These are phyloP conservation scores for Heteromormyrus szaboi DNA, from an alignment of 2,797 vertebrate species.

Conservation along the genomic window DNA sequence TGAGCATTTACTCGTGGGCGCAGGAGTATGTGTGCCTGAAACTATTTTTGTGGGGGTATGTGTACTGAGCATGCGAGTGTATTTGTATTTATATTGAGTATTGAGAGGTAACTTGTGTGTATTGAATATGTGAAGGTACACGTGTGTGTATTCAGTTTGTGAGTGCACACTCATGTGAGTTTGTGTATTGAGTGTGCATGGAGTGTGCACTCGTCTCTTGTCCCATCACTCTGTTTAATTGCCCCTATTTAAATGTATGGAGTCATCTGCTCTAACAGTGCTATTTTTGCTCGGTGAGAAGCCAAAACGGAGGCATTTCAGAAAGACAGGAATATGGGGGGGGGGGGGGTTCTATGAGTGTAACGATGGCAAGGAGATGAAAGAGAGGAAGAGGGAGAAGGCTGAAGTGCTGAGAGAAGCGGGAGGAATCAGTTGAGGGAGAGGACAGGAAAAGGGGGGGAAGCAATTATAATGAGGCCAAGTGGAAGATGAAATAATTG, in stretches of 20 bases:
- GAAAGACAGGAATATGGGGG: neutral
- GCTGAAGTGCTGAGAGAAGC: neutral
- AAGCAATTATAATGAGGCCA: neutral
- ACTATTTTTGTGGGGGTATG: slow-evolving; percentile 14
- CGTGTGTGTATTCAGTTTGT: slow-evolving; percentile 12
- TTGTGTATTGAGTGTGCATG: neutral
- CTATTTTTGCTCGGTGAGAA: slow-evolving; percentile 3
- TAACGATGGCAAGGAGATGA: neutral
- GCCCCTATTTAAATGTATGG: slow-evolving; percentile 12
- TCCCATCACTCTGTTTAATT: slow-evolving; percentile 13
- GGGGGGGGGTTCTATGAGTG: neutral
- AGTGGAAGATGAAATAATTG: slow-evolving; percentile 7
- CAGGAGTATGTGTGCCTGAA: slow-evolving; percentile 13
- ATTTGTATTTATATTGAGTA: neutral
- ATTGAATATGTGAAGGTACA: neutral
- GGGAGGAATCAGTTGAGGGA: neutral
- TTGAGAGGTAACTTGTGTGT: neutral
- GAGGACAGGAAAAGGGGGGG: neutral
- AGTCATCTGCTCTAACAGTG: slow-evolving; percentile 7
- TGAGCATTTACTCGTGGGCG: neutral
- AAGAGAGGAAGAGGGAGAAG: slow-evolving; percentile 3
- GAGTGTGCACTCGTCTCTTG: neutral
- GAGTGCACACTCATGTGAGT: slow-evolving; percentile 15
- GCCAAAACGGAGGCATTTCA: neutral
- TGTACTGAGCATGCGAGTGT: slow-evolving; percentile 10